Base-by-base conservation (phyloP, 2,797 vertebrate species). In the Brotula barbata region DNA sequence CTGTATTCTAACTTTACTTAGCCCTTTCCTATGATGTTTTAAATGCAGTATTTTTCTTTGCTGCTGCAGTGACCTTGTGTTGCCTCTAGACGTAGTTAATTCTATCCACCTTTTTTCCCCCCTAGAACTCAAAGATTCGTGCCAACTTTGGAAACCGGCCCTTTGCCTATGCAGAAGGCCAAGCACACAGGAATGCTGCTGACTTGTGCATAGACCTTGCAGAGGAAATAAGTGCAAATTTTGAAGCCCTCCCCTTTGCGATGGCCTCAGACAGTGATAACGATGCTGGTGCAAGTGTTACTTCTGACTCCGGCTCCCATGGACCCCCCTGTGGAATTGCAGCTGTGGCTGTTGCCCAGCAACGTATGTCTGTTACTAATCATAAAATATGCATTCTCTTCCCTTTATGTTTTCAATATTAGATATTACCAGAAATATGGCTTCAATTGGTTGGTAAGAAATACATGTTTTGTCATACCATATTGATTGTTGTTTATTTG, bases 201-300 rank as follows among this genome's bases (percentile, higher is more conserved):
- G 97, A 99, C 85, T 85, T 99, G 50, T 99, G 96, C 68, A 89
- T 97, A 0, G 97, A 99, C 84, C 90, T 98, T 2, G 96, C 97
- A 0, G 97, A 99, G 63, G 97, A 99, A 87, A 99, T 99, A 67
- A 99, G 97, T 0, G 96, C 96, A 64, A 99, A 99, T 88, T 99
- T 99, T n/a, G 97, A 99, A 89, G 97, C 95, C 0, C 80, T 99
- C 52, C 97, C 97, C 16, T 99, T 99, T 55, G 97, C 97, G 55
- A 98, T 98, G 97, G 97, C 97, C 21, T 99, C 97, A 1, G 97
- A 99, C 80, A 99, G 97, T 0, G 97, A 99, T 79, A 99, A 99
- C 0, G 97, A 99, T 21, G 97, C 97, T 1, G 96, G 97, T 56
- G 93, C 96, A 75, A 99, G 97, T 80, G 95, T 95, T 33, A 95